Evolutionary conservation across 2,797 vertebrate genomes (phyloP), one percentile per base, ranked within the genome.

Genomic region (Acrossocheilus wenchowensis): DNA sequence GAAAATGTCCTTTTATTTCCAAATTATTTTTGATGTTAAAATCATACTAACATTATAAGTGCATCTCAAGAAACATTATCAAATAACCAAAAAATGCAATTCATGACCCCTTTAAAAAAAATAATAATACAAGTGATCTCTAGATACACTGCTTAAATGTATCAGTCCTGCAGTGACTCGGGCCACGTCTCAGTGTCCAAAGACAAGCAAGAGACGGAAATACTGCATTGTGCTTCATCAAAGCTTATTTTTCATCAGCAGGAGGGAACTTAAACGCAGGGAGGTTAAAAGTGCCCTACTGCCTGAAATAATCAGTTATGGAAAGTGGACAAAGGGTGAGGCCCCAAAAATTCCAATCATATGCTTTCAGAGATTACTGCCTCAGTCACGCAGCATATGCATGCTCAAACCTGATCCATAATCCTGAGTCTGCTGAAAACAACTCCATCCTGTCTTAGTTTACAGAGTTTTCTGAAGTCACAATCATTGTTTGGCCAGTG

Each of bases 391-490:
- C 52, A 87, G 72, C 72, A 64, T 81, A 48, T 71, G 6, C 89
- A 85, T 88, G 89, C 84, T 89, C 88, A 78, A 89, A 90, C 88
- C 87, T 78, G 88, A 88, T 73, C 88, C 78, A 87, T 87, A 82
- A 90, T 90, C 84, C 83, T 36, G 86, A 54, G 69, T 79, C 73
- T 72, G 84, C 74, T 21, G 64, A 85, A 82, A 90, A 79, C 19
- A 84, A 11, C 83, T 75, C 50, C n/a, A 39, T 78, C 50, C 60
- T 66, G 81, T 48, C 82, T 86, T 78, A 83, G 54, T 69, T 87
- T 81, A 62, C 10, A 81, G 71, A 48, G 30, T 72, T 84, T 60
- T 83, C 85, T 87, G 81, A 54, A 88, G 78, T 88, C 82, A 82
- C 62, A 83, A 80, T 90, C 89, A 87, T 88, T 90, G 89, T 89